Conservation (phyloP, 1,140 invertebrate genomes). For the Brachionus sp. region DNA sequence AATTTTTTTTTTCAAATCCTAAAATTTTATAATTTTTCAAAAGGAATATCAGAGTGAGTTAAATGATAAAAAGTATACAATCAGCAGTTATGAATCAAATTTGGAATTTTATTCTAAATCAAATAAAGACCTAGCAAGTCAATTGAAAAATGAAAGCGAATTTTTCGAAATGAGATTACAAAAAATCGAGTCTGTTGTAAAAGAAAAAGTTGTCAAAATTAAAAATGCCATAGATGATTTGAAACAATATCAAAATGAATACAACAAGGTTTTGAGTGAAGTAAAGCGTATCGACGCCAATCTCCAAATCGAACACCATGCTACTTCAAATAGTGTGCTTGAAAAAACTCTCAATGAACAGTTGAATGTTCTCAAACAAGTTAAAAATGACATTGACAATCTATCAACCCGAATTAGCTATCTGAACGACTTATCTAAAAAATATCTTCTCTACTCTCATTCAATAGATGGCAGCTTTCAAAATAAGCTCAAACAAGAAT, state of each 20-base stretch:
- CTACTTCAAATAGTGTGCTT: not conserved
- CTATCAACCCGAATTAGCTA: not conserved
- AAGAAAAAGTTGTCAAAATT: not conserved
- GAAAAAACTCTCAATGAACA: constrained; percentile 31
- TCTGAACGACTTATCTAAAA: constrained; percentile 18
- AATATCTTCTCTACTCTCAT: constrained; percentile 15
- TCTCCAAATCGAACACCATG: constrained; percentile 1
- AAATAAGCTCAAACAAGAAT: constrained; percentile 18
- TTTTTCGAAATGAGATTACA: not conserved
- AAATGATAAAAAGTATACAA: not conserved
- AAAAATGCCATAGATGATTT: not conserved
- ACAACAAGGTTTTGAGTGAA: not conserved
- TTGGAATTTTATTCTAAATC: not conserved
- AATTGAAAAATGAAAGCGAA: not conserved
- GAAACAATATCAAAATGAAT: constrained; percentile 6
- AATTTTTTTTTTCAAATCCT: too few species aligned
- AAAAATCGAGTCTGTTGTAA: not conserved
- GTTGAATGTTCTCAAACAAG: not conserved
- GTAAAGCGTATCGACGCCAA: not conserved
- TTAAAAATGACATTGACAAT: constrained; percentile 29
- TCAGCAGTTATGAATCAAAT: not conserved
- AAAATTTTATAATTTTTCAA: not conserved
- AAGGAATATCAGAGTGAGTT: constrained; percentile 1
- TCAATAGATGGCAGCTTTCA: not conserved
- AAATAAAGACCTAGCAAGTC: not conserved